Evolutionary conservation across 2,113 vertebrate species (phyloP), one percentile per base, ranked within the genome.

Genomic region (Sylvietta virens): DNA sequence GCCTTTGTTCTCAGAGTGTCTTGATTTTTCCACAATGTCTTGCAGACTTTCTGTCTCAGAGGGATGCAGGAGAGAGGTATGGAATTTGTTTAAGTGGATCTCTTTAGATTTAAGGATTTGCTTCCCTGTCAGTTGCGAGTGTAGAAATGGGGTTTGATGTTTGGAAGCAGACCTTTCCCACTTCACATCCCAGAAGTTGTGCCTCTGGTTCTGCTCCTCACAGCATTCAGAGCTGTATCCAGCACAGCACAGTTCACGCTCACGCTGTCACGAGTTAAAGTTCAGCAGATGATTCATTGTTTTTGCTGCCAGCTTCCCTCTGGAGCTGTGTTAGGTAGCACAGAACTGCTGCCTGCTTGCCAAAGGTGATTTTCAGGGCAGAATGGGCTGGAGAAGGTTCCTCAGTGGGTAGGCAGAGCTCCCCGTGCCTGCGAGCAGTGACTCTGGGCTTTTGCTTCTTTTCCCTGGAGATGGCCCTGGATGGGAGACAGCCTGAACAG

Each of bases 241-340:
- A 30, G 71, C 28, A 3, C 0, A 2, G 56, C 3, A 2, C 53
- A 60, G 40, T 53, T 66, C 61, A 11, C 0, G 0, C 56, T 72
- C 30, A 21, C 37, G 2, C 33, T 11, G 5, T 67, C 67, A 31
- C 1, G 1, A 76, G 13, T 35, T 61, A 7, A 77, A 62, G 24
- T 81, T 80, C 56, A 74, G 77, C n/a, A n/a, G 67, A 16, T 74
- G 79, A 85, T 64, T 82, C 27, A 21, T 37, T 71, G 39, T 28
- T 51, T 73, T 62, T 86, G 72, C 50, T 61, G 20, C 39, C 51
- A 44, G 33, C 53, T 45, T 79, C 40, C 76, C 67, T 69, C 48
- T 56, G 71, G 77, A 82, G 82, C 64, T 44, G 15, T 51, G 37
- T 62, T 61, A 9, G 54, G 44, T 65, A 47, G 37, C 82, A 31